Conservation (phyloP, 2,113 vertebrate genomes). For the Trichomycterus rosablanca region DNA sequence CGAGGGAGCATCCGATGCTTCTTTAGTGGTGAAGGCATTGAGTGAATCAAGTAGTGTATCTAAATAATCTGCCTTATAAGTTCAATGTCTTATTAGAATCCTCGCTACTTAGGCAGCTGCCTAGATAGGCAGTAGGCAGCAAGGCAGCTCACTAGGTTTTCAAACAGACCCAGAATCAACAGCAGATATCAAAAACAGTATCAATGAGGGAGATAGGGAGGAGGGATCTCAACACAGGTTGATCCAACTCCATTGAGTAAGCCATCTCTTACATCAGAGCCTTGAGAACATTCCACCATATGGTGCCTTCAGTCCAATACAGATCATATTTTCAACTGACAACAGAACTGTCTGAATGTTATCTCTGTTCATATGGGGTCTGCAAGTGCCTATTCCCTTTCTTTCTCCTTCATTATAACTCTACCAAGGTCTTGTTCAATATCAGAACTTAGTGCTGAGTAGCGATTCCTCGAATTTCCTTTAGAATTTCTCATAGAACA, state of each 20-base stretch:
- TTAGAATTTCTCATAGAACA: slow-evolving; percentile 61
- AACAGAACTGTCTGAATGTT: slow-evolving; percentile 63
- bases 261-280: slow-evolving; percentile 68
- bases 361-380: slow-evolving; percentile 53
- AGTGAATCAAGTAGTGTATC: too few species aligned
- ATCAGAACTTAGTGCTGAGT: slow-evolving; percentile 53
- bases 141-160: too few species aligned
- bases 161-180: too few species aligned
- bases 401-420: slow-evolving; percentile 37
- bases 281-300: slow-evolving; percentile 66
- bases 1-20: too few species aligned
- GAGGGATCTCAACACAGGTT: slow-evolving; percentile 59
- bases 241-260: slow-evolving; percentile 63
- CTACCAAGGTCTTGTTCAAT: slow-evolving; percentile 43
- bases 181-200: too few species aligned
- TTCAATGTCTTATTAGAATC: too few species aligned
- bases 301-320: slow-evolving; percentile 68
- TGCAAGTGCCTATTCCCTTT: slow-evolving; percentile 15
- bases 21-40: too few species aligned
- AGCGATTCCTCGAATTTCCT: slow-evolving; percentile 57
- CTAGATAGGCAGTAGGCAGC: too few species aligned
- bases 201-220: background rate
- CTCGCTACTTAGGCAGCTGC: too few species aligned
- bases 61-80: too few species aligned
- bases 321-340: slow-evolving; percentile 68